Conservation (phyloP, 2,888 invertebrate genomes). For the Tetropium fuscum region DNA sequence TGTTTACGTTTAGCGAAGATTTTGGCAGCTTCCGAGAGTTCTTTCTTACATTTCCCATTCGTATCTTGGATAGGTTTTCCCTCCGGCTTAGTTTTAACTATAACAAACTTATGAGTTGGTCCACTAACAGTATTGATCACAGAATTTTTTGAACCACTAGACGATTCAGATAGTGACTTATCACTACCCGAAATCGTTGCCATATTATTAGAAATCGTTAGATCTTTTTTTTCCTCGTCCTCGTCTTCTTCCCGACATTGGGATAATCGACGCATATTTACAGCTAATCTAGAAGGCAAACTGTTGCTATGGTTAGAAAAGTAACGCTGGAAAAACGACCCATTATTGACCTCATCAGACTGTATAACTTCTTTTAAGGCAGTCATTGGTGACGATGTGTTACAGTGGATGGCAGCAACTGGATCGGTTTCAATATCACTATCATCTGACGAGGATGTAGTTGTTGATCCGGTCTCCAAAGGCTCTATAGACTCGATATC, state of each 20-base stretch:
- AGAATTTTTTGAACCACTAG: slow-evolving; percentile 63
- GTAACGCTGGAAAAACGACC: slow-evolving; percentile 78
- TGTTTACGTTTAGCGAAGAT: slow-evolving; percentile 67
- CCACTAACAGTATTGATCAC: slow-evolving; percentile 64
- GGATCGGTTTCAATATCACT: slow-evolving; percentile 74
- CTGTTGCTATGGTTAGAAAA: slow-evolving; percentile 80
- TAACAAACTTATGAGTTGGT: slow-evolving; percentile 70
- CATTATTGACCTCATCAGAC: slow-evolving; percentile 64
- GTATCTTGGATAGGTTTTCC: slow-evolving; percentile 58
- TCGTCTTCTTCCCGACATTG: slow-evolving; percentile 90
- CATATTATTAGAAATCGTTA: slow-evolving; percentile 56
- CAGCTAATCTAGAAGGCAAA: slow-evolving; percentile 73
- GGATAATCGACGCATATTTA: slow-evolving; percentile 77
- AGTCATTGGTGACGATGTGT: slow-evolving; percentile 76
- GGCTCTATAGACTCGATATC: background rate
- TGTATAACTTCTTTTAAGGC: slow-evolving; percentile 75
- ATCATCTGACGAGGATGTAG: slow-evolving; percentile 58
- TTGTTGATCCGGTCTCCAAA: slow-evolving; percentile 23
- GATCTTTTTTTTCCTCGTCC: slow-evolving; percentile 70
- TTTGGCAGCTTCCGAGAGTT: slow-evolving; percentile 66
- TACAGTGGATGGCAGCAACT: slow-evolving; percentile 75
- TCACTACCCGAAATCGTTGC: slow-evolving; percentile 63
- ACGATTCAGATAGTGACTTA: slow-evolving; percentile 61
- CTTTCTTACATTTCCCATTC: slow-evolving; percentile 65
- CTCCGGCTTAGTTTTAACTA: slow-evolving; percentile 65